Evolutionary conservation across 1,140 invertebrate species (phyloP), one percentile per base, ranked within the genome.

Genomic region (Lethrus apterus): DNA sequence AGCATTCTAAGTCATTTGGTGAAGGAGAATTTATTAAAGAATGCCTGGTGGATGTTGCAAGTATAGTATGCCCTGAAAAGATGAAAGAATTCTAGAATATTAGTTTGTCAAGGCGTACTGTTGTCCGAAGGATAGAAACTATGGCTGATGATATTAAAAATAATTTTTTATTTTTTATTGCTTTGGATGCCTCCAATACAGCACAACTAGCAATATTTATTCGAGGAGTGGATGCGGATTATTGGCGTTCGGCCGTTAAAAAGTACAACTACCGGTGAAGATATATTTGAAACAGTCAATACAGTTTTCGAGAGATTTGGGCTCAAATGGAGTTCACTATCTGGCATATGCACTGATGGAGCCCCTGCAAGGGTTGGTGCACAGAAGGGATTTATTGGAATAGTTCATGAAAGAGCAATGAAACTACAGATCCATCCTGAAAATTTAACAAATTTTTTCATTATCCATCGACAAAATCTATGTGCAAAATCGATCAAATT

Each of bases 401-500:
- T 38, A 19, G 17, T 38, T 14, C 11, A 38, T 20, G 20, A 38
- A 38, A 38, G 2, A 3, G 2, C 15, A 18, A 38, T 18, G 2
- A 1, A 18, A 23, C 11, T 19, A 14, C 17, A 19, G 11, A 13
- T 38, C 7, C 35, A 38, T 7, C 7, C 13, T n/a, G 20, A 38
- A 1, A 13, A 33, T 15, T 33, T 40, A 11, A 15, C 15, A 35
- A 10, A 2, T 14, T n/a, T 8, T 30, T 29, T 5, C 18, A 29
- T 17, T 29, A 43, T 43, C 10, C 40, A 17, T 11, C 40, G 13
- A 26, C 23, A 43, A 23, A 30, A 43, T 14, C 9, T 40, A n/a
- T 43, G 40, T 43, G n/a, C 11, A 15, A 43, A 40, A 17, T 21
- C 15, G n/a, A n/a, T n/a, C n/a, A n/a, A n/a, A n/a, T n/a, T n/a